These are phyloP conservation scores for Drosophila elegans DNA, from an alignment of 1,140 invertebrate species.

Conservation along the genomic window DNA sequence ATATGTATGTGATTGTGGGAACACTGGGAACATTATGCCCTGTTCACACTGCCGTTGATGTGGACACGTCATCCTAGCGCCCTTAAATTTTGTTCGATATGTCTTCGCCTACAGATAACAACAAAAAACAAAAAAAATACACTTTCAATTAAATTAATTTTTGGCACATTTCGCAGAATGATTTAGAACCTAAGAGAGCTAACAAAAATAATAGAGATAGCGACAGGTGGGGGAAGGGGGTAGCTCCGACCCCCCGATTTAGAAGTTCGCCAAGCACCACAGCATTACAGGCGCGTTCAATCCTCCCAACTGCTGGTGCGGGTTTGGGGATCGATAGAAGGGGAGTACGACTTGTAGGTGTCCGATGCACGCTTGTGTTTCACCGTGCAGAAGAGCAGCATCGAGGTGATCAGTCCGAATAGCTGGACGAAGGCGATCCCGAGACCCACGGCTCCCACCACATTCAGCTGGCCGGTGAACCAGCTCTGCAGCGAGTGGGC, in stretches of 20 bases:
- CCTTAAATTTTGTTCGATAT: slow-evolving; percentile 32
- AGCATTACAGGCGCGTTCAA: slow-evolving; percentile 66
- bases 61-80: background rate
- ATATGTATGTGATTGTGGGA: background rate
- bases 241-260: background rate
- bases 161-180: slow-evolving; percentile 76
- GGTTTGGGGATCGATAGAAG: slow-evolving; percentile 85
- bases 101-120: slow-evolving; percentile 48
- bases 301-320: slow-evolving; percentile 85
- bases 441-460: slow-evolving; percentile 89
- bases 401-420: slow-evolving; percentile 90
- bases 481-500: slow-evolving; percentile 88
- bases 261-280: background rate
- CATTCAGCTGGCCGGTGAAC: slow-evolving; percentile 89
- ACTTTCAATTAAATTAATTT: slow-evolving; percentile 72
- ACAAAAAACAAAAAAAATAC: slow-evolving; percentile 43
- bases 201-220: slow-evolving; percentile 31
- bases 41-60: background rate
- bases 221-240: background rate
- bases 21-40: background rate
- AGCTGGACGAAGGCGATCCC: slow-evolving; percentile 90
- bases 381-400: slow-evolving; percentile 91
- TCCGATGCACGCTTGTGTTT: slow-evolving; percentile 89
- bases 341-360: slow-evolving; percentile 89
- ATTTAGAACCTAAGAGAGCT: slow-evolving; percentile 34